Percentiles rank a stretch among this genome's conserved stretches.
phyloP scores from a whole-genome alignment of 2,888 invertebrate genomes.

The Cartodere bifasciata region DNA sequence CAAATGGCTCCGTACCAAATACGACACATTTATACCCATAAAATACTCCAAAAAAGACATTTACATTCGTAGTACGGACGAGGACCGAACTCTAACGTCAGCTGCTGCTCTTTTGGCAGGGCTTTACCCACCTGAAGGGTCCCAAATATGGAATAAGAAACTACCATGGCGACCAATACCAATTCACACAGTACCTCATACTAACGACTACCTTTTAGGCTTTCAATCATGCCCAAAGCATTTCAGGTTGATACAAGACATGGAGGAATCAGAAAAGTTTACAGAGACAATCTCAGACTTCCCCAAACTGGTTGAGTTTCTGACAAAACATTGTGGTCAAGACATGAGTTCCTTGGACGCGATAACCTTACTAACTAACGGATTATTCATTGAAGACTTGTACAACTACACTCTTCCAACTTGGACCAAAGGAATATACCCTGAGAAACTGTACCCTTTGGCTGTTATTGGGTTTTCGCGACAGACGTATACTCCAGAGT shows the following conservation, averaged over 20 bases:
- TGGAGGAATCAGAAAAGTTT: no score
- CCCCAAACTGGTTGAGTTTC: no score
- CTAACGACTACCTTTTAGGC: constrained; percentile 48
- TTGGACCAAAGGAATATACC: background rate
- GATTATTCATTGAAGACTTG: constrained; percentile 2
- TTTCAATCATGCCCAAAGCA: no score
- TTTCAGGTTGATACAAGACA: no score
- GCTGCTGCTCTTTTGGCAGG: constrained; percentile 72
- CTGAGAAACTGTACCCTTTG: constrained; percentile 1
- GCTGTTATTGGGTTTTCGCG: background rate
- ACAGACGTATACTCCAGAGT: background rate
- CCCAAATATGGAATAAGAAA: constrained; percentile 45
- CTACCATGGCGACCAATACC: constrained; percentile 70
- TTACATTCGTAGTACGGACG: constrained; percentile 62
- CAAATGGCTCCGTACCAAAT: constrained; percentile 58
- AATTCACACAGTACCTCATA: constrained; percentile 53
- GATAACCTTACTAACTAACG: no score
- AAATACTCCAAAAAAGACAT: constrained; percentile 45
- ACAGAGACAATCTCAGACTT: no score
- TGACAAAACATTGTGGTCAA: no score
- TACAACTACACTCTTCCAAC: constrained; percentile 3
- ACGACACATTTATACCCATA: constrained; percentile 44
- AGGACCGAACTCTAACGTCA: constrained; percentile 82
- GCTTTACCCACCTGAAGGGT: constrained; percentile 49
- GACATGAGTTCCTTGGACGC: no score